A percentile compares a stretch with the other conserved stretches of the same genome.
Conservation (phyloP, 2,888 invertebrate genomes). For the Eupithecia vulgata region DNA sequence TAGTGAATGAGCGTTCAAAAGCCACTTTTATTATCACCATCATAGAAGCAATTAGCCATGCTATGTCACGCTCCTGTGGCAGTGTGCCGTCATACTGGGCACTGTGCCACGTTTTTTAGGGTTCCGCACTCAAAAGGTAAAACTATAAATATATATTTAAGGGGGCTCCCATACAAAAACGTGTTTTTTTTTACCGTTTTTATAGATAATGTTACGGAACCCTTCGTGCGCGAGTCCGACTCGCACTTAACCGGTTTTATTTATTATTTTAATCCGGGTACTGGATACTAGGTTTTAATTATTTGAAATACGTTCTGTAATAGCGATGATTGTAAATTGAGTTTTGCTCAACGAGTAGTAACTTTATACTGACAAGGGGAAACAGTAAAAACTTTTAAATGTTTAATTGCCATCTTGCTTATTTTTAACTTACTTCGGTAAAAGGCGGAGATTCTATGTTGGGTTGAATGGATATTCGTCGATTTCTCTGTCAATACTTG, state of each 20-base stretch:
- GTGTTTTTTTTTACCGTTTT: too few relatives aligned
- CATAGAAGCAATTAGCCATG: constrained; percentile 25
- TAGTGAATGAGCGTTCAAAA: constrained; percentile 6
- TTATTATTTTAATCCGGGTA: constrained; percentile 13
- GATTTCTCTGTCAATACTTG: too few relatives aligned
- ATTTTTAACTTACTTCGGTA: too few relatives aligned
- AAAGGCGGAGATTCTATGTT: too few relatives aligned
- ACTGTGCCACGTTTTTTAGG: constrained; percentile 21
- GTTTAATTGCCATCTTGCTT: too few relatives aligned
- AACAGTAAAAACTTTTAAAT: neutral
- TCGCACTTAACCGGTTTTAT: too few relatives aligned
- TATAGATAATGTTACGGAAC: too few relatives aligned
- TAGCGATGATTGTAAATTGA: neutral
- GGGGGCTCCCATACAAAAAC: too few relatives aligned
- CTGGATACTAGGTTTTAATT: neutral
- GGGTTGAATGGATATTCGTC: too few relatives aligned
- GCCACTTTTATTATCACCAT: constrained; percentile 25
- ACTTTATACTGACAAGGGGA: neutral
- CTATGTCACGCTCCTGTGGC: constrained; percentile 13
- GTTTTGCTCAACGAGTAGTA: neutral
- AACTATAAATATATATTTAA: too few relatives aligned
- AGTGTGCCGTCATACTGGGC: constrained; percentile 25
- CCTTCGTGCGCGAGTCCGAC: too few relatives aligned
- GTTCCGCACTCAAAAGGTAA: too few relatives aligned
- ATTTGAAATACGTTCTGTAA: neutral